Percentiles rank a stretch among this genome's conserved stretches.
Conservation (phyloP, 2,888 invertebrate species). For the Peribatodes rhomboidaria region DNA sequence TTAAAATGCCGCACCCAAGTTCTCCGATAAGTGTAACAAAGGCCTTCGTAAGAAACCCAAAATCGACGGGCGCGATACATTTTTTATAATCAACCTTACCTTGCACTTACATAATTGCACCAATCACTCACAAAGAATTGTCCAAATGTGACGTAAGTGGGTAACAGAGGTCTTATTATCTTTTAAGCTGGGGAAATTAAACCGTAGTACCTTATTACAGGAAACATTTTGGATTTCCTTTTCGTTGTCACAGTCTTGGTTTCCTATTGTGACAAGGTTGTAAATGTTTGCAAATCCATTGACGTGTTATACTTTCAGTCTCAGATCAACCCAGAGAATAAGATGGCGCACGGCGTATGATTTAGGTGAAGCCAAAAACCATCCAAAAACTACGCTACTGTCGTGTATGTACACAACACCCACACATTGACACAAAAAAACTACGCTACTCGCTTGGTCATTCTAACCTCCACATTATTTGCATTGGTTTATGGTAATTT, state of each 20-base stretch:
- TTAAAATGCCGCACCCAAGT: conserved; percentile 26
- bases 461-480: too few species aligned
- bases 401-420: too few species aligned
- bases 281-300: too few species aligned
- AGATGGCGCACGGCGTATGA: too few species aligned
- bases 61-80: conserved; percentile 34
- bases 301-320: too few species aligned
- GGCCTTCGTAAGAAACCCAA: conserved; percentile 40
- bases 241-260: neutral
- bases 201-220: neutral
- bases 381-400: too few species aligned
- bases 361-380: too few species aligned
- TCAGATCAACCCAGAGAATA: too few species aligned
- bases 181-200: neutral
- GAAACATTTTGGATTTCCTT: neutral
- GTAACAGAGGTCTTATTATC: conserved; percentile 28
- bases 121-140: conserved; percentile 44
- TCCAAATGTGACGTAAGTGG: conserved; percentile 36
- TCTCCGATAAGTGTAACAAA: conserved; percentile 39
- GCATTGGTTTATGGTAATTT: too few species aligned
- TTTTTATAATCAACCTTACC: conserved; percentile 41
- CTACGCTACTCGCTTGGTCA: too few species aligned
- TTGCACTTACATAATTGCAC: conserved; percentile 43
- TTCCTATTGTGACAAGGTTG: neutral
- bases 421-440: too few species aligned